A percentile compares a stretch with the other conserved stretches of the same genome.
These are phyloP conservation scores for Abrostola tripartita DNA, from an alignment of 2,888 invertebrate species.

Conservation along the genomic window DNA sequence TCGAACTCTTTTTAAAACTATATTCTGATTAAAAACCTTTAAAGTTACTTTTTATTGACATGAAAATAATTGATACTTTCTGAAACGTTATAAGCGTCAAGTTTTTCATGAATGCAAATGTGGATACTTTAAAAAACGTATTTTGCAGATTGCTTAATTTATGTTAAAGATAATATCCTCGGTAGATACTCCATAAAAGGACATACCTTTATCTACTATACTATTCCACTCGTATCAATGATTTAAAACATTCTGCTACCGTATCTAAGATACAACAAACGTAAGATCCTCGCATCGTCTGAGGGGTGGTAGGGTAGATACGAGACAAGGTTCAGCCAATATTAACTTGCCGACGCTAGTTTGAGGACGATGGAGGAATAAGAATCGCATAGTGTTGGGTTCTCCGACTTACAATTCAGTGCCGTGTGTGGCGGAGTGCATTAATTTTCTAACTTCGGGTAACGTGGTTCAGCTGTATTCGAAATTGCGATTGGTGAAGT, in stretches of 20 bases:
- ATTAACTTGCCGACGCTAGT: conserved; percentile 70
- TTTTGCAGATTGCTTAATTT: too few relatives aligned
- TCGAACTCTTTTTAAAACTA: too few relatives aligned
- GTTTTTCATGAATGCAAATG: too few relatives aligned
- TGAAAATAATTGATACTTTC: too few relatives aligned
- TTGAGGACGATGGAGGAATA: conserved; percentile 66
- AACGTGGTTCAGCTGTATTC: conserved; percentile 27
- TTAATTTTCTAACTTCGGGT: conserved; percentile 46
- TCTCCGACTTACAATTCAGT: conserved; percentile 46
- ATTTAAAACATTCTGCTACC: conserved; percentile 43
- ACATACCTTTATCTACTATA: neutral
- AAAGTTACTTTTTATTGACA: too few relatives aligned
- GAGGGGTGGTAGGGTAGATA: conserved; percentile 52
- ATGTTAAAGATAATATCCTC: too few relatives aligned
- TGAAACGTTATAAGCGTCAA: too few relatives aligned
- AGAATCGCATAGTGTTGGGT: conserved; percentile 59
- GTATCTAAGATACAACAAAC: conserved; percentile 41
- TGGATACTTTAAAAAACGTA: too few relatives aligned
- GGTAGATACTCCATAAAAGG: too few relatives aligned
- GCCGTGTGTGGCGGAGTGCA: conserved; percentile 39
- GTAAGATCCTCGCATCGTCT: conserved; percentile 35
- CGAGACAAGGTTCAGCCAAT: conserved; percentile 64
- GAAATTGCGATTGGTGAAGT: conserved; percentile 19
- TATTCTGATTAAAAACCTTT: too few relatives aligned
- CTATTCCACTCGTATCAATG: conserved; percentile 13